Evolutionary conservation across 2,888 invertebrate genomes (phyloP).

Genomic region (Erebia aethiops): DNA sequence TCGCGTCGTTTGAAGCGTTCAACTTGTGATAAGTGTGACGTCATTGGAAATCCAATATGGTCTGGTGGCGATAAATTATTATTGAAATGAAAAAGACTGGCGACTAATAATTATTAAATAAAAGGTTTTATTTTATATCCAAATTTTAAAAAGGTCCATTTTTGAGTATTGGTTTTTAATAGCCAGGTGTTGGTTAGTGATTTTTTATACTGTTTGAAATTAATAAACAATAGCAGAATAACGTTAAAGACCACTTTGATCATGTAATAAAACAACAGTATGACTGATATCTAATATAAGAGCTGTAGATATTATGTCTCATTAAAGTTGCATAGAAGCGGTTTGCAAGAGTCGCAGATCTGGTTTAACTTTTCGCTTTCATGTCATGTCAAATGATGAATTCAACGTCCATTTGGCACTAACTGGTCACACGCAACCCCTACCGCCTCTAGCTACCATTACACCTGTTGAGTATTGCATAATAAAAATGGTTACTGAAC

Average conservation of each 20-base stretch:
- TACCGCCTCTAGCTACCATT: constrained; percentile 59
- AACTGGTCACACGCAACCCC: constrained; percentile 79
- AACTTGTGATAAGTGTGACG: too few species aligned
- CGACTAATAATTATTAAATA: too few species aligned
- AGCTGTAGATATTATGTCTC: constrained; percentile 10
- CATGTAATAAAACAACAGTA: neutral
- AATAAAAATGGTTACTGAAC: constrained; percentile 46
- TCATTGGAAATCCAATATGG: too few species aligned
- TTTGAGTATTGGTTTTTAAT: neutral
- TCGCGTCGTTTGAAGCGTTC: too few species aligned
- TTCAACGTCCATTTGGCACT: constrained; percentile 53
- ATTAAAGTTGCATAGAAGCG: constrained; percentile 12
- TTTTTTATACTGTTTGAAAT: neutral
- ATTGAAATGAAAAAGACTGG: too few species aligned
- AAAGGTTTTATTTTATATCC: neutral
- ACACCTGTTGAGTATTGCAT: constrained; percentile 64
- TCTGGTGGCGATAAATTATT: too few species aligned
- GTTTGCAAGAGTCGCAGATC: constrained; percentile 11
- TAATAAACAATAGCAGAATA: neutral
- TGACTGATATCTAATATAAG: constrained; percentile 14
- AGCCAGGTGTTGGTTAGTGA: neutral
- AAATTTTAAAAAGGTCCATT: neutral
- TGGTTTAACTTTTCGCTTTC: constrained; percentile 21
- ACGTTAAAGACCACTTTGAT: neutral
- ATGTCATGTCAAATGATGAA: constrained; percentile 22